A percentile compares a stretch with the other conserved stretches of the same genome.
Evolutionary conservation across 64 coral and sea anemone genomes (phyloP).

Genomic region (Montipora cactus): DNA sequence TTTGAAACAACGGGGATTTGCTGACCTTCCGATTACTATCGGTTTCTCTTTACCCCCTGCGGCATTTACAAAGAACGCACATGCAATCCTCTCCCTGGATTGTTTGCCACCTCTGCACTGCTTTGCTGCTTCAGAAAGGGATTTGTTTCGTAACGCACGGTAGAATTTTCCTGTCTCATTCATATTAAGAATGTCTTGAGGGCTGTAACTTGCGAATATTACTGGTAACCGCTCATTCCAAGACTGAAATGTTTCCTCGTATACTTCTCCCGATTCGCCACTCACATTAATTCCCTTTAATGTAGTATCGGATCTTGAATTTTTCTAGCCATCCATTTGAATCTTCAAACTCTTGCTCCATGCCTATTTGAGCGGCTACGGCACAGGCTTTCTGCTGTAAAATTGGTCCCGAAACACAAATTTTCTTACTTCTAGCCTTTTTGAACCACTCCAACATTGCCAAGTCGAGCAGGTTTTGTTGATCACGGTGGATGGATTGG

Average conservation of each 20-base stretch:
- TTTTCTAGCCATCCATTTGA: slow-evolving; percentile 48
- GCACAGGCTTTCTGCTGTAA: slow-evolving; percentile 10
- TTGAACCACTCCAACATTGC: slow-evolving; percentile 44
- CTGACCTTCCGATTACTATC: background rate
- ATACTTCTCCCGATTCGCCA: slow-evolving; percentile 1
- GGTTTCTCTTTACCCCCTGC: background rate
- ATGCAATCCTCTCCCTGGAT: background rate
- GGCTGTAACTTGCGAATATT: background rate
- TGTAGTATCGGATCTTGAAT: slow-evolving; percentile 49
- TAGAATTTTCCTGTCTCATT: background rate
- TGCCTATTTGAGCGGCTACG: background rate
- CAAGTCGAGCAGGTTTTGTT: background rate
- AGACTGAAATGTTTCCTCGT: slow-evolving; percentile 11
- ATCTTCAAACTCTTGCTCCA: slow-evolving; percentile 34
- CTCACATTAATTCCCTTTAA: background rate
- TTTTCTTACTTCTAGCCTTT: slow-evolving; percentile 25
- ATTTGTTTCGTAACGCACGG: slow-evolving; percentile 17
- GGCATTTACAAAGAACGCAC: background rate
- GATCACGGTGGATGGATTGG: no score
- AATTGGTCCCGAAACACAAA: slow-evolving; percentile 20
- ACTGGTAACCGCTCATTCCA: background rate
- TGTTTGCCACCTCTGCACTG: background rate
- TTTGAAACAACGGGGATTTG: background rate
- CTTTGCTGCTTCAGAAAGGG: background rate
- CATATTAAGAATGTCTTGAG: slow-evolving; percentile 2